phyloP scores from a whole-genome alignment of 2,888 invertebrate species.

The Argyresthia goedartella region DNA sequence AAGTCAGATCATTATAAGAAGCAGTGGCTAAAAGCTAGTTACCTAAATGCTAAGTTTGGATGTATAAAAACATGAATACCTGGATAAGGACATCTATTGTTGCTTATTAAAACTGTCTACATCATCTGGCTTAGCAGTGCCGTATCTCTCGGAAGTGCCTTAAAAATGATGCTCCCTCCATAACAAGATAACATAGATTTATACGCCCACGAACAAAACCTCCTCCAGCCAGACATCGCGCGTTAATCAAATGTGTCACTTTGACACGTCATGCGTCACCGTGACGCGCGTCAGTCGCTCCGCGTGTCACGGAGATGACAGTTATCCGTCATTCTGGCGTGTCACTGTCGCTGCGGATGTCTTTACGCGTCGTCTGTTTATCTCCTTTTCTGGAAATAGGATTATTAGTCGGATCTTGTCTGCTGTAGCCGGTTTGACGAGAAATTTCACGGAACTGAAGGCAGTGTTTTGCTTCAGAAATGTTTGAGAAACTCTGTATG shows the following conservation, averaged over 20 bases:
- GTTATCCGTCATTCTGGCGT: neutral
- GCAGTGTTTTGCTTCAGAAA: no score
- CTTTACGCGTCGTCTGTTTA: neutral
- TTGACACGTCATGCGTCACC: neutral
- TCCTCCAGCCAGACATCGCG: neutral
- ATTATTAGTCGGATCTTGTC: neutral
- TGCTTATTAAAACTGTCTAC: no score
- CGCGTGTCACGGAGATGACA: neutral
- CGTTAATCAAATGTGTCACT: conserved; percentile 1
- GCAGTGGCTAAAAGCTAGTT: no score
- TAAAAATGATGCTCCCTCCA: neutral
- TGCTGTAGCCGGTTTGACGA: no score
- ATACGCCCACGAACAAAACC: neutral
- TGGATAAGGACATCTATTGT: no score
- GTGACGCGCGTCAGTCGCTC: neutral
- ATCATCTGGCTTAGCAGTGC: neutral
- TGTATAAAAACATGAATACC: no score
- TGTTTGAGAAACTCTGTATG: no score
- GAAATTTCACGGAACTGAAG: no score
- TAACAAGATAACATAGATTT: neutral
- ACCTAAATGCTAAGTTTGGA: no score
- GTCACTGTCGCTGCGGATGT: neutral
- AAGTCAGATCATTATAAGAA: no score
- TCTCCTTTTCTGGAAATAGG: neutral
- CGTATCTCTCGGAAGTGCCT: neutral